phyloP scores from a whole-genome alignment of 2,113 vertebrate genomes.

The Notarius quadriscutis region DNA sequence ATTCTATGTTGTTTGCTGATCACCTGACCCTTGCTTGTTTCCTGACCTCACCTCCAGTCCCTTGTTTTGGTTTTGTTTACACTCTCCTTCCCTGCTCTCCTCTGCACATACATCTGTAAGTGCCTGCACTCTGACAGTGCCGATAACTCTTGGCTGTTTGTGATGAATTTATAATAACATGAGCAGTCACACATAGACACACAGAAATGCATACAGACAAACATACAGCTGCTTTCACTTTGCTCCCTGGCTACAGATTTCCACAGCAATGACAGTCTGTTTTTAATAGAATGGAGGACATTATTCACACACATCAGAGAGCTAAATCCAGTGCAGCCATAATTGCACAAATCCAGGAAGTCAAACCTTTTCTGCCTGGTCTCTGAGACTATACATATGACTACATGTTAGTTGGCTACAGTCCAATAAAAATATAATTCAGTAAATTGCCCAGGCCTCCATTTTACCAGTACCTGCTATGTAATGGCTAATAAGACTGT shows the following conservation, averaged over 20 bases:
- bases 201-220: neutral
- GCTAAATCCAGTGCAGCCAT: conserved; percentile 25
- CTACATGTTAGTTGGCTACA: conserved; percentile 37
- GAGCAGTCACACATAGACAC: neutral
- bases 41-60: too few species aligned
- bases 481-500: conserved; percentile 28
- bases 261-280: conserved; percentile 43
- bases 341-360: conserved; percentile 36
- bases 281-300: conserved; percentile 44
- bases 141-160: neutral
- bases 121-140: too few species aligned
- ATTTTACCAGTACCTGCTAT: conserved; percentile 24
- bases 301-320: conserved; percentile 47
- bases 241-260: conserved; percentile 40
- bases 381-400: conserved; percentile 9
- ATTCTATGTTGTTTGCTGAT: too few species aligned
- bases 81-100: too few species aligned
- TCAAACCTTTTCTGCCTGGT: conserved; percentile 26
- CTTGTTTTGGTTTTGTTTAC: too few species aligned
- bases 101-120: too few species aligned
- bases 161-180: neutral
- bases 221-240: conserved; percentile 49
- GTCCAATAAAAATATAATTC: conserved; percentile 36
- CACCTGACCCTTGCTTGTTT: too few species aligned
- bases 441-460: conserved; percentile 22